Evolutionary conservation across 2,113 vertebrate species (phyloP).

Genomic region (Oncorhynchus keta): DNA sequence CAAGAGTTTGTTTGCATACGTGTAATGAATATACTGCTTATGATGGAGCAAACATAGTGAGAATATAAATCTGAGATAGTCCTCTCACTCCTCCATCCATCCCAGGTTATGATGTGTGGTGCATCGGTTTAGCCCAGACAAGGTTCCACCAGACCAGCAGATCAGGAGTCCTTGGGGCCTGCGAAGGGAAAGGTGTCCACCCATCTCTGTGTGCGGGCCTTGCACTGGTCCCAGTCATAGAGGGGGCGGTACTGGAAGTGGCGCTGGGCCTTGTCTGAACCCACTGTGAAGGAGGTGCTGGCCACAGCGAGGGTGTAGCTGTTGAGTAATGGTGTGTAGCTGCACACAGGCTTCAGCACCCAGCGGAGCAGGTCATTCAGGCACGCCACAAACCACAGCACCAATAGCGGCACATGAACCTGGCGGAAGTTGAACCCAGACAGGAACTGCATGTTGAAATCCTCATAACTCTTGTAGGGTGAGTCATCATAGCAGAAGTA

Average conservation of each 20-base stretch:
- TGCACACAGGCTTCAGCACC: constrained; percentile 72
- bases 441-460: constrained; percentile 86
- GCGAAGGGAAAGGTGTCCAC: constrained; percentile 58
- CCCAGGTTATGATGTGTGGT: background rate
- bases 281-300: constrained; percentile 82
- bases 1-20: background rate
- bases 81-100: background rate
- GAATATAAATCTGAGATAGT: background rate
- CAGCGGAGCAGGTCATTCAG: constrained; percentile 77
- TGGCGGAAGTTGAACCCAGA: constrained; percentile 73
- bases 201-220: constrained; percentile 74
- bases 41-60: background rate
- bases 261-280: constrained; percentile 78
- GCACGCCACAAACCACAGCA: constrained; percentile 75
- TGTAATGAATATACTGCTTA: background rate
- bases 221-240: constrained; percentile 81
- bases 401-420: constrained; percentile 66
- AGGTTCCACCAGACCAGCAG: no score
- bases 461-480: constrained; percentile 84
- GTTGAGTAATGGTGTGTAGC: constrained; percentile 81
- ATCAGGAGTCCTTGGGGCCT: constrained; percentile 49
- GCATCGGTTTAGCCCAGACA: no score
- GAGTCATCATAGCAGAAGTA: constrained; percentile 90
- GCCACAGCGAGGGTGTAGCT: constrained; percentile 79
- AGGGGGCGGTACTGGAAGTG: constrained; percentile 81